Evolutionary conservation across 2,888 invertebrate species (phyloP).

Genomic region (Seladonia tumulorum): DNA sequence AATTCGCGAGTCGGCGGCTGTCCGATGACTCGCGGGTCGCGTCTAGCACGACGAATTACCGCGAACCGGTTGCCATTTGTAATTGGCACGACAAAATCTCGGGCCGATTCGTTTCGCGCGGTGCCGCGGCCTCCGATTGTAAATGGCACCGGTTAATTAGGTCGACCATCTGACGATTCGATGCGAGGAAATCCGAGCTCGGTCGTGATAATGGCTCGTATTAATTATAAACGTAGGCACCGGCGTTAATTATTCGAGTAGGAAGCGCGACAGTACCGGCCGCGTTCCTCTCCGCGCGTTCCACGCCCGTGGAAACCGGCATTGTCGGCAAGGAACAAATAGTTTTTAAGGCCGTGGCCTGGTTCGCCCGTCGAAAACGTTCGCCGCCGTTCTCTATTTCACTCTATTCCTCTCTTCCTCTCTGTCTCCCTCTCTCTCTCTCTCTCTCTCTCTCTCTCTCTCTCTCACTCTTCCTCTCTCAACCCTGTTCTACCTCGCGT

Average conservation of each 20-base stretch:
- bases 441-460: neutral
- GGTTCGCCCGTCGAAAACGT: constrained; percentile 17
- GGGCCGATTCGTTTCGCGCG: constrained; percentile 53
- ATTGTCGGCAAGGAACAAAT: constrained; percentile 19
- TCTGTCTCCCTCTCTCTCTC: neutral
- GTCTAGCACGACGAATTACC: neutral
- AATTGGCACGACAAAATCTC: constrained; percentile 54
- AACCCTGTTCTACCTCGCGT: neutral
- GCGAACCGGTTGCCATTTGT: constrained; percentile 44
- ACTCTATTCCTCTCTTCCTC: neutral
- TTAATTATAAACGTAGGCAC: constrained; percentile 68
- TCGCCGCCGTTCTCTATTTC: neutral
- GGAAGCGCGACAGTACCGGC: constrained; percentile 28
- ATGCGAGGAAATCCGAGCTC: constrained; percentile 56
- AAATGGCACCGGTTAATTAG: constrained; percentile 71
- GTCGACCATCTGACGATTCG: constrained; percentile 70
- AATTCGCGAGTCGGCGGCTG: neutral
- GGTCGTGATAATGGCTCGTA: constrained; percentile 67
- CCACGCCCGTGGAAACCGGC: constrained; percentile 4
- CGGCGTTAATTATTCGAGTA: constrained; percentile 67
- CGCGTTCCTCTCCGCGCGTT: neutral
- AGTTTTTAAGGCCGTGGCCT: constrained; percentile 32
- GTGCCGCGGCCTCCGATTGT: constrained; percentile 54
- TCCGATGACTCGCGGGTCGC: neutral
- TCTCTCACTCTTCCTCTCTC: neutral